phyloP scores from a whole-genome alignment of 2,888 invertebrate genomes.

The Lapara coniferarum region DNA sequence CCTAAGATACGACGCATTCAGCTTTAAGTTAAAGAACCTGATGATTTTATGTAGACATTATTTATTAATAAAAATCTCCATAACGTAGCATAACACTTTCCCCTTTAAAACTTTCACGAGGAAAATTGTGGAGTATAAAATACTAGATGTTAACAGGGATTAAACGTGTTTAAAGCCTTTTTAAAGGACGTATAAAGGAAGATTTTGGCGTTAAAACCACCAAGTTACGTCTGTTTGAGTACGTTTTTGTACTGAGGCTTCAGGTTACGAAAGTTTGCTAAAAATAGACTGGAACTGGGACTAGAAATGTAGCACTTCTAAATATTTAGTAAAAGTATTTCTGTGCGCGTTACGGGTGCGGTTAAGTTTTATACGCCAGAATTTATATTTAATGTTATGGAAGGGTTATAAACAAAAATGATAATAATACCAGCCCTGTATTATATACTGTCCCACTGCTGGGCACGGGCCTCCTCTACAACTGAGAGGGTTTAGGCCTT shows the following conservation, averaged over 20 bases:
- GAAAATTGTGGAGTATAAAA: background rate
- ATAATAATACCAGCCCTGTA: too few species aligned
- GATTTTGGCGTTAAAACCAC: background rate
- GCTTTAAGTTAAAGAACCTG: background rate
- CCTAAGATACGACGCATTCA: background rate
- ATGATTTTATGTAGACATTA: background rate
- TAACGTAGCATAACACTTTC: background rate
- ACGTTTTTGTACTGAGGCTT: slow-evolving; percentile 1
- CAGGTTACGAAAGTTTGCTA: background rate
- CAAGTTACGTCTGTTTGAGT: background rate
- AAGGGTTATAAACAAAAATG: too few species aligned
- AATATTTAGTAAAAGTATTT: background rate
- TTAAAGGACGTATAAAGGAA: slow-evolving; percentile 11
- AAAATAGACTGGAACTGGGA: background rate
- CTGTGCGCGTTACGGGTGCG: background rate
- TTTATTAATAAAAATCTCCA: slow-evolving; percentile 1
- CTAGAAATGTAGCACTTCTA: background rate
- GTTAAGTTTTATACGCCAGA: too few species aligned
- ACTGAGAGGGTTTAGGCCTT: too few species aligned
- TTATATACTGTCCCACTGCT: too few species aligned
- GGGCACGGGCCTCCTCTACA: too few species aligned
- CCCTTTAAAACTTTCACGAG: slow-evolving; percentile 5
- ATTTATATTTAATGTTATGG: too few species aligned
- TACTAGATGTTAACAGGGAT: slow-evolving; percentile 10
- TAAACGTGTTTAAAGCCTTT: slow-evolving; percentile 4